phyloP scores from a whole-genome alignment of 2,888 invertebrate genomes.

The Panopea generosa region DNA sequence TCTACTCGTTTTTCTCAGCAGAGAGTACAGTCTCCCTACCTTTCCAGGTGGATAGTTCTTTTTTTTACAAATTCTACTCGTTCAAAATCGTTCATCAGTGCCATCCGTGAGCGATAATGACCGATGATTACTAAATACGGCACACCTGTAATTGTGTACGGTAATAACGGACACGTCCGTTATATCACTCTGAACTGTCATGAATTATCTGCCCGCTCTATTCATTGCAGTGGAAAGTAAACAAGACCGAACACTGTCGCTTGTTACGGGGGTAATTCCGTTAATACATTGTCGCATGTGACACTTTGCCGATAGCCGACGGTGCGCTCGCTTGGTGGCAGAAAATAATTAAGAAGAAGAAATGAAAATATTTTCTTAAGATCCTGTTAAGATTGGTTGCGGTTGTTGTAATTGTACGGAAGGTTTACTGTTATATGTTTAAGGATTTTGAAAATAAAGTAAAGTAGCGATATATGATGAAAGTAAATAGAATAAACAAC shows the following conservation, averaged over 20 bases:
- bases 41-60: too few relatives aligned
- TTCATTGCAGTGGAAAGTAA: conserved; percentile 21
- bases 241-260: not conserved
- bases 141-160: not conserved
- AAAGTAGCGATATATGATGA: too few relatives aligned
- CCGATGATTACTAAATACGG: conserved; percentile 27
- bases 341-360: conserved; percentile 21
- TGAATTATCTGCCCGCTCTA: conserved; percentile 23
- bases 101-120: conserved; percentile 38
- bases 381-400: conserved; percentile 28
- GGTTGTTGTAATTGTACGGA: not conserved
- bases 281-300: not conserved
- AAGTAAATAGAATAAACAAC: too few relatives aligned
- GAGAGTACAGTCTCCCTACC: too few relatives aligned
- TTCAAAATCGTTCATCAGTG: conserved; percentile 16
- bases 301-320: conserved; percentile 1
- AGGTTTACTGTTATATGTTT: too few relatives aligned
- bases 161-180: conserved; percentile 47
- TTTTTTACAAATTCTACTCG: too few relatives aligned
- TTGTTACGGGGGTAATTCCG: too few relatives aligned
- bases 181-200: conserved; percentile 44
- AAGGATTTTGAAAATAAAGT: too few relatives aligned
- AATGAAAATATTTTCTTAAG: conserved; percentile 46
- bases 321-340: conserved; percentile 1
- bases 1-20: too few relatives aligned